Evolutionary conservation across 2,113 vertebrate species (phyloP).

Genomic region (Probosciger aterrimus): DNA sequence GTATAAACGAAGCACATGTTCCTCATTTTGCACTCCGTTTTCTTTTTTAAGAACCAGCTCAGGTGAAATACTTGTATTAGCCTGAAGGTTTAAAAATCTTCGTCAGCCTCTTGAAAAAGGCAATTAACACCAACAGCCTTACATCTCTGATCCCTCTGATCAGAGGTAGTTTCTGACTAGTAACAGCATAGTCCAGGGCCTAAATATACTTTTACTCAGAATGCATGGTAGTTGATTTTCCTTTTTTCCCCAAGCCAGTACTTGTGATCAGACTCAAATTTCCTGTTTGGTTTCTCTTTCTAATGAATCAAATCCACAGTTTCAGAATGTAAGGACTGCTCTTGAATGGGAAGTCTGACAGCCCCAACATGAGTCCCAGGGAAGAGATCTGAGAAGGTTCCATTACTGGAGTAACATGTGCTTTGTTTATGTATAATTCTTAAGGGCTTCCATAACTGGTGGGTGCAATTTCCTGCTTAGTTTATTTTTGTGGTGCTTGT

Average conservation of each 20-base stretch:
- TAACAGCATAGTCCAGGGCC: background rate
- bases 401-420: background rate
- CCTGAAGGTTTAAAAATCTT: background rate
- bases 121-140: background rate
- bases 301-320: background rate
- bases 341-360: background rate
- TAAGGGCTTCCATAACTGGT: background rate
- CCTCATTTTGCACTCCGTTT: background rate
- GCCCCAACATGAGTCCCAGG: rapidly evolving
- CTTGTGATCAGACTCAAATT: background rate
- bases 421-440: background rate
- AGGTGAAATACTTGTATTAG: background rate
- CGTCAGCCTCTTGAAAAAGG: background rate
- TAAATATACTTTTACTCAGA: background rate
- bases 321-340: background rate
- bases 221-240: background rate
- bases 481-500: background rate
- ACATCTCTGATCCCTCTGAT: background rate
- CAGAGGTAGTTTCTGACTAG: background rate
- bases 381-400: background rate
- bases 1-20: background rate
- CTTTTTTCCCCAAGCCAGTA: background rate
- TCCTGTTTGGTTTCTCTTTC: background rate
- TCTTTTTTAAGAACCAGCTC: background rate
- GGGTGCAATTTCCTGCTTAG: background rate